These are phyloP conservation scores for Uloborus diversus DNA, from an alignment of 1,140 invertebrate genomes.

Conservation along the genomic window DNA sequence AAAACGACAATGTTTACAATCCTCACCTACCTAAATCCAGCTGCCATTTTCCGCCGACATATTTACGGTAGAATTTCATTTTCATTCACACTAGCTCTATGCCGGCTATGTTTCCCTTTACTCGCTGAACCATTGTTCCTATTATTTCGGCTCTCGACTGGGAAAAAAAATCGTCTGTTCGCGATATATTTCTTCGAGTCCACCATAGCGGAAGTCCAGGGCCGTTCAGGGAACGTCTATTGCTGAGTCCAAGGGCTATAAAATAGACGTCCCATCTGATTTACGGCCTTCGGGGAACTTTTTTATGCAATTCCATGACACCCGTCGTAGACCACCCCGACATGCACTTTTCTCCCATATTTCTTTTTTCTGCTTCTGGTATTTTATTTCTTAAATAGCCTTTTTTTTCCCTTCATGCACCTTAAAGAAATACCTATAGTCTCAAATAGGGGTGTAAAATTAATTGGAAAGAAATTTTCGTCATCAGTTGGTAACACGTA, in stretches of 20 bases:
- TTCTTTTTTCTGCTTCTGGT: neutral
- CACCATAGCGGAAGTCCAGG: constrained; percentile 41
- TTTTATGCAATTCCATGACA: constrained; percentile 54
- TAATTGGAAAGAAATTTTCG: neutral
- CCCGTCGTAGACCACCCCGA: constrained; percentile 7
- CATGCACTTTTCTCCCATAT: neutral
- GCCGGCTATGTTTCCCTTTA: constrained; percentile 39
- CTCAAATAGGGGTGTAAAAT: neutral
- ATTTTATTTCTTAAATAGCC: neutral
- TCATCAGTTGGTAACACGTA: no score
- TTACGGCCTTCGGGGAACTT: constrained; percentile 30
- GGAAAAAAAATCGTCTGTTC: constrained; percentile 22
- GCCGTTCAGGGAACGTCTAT: constrained; percentile 18
- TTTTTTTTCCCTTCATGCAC: no score
- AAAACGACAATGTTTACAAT: constrained; percentile 7
- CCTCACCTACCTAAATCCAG: neutral
- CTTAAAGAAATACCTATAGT: no score
- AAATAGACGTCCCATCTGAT: constrained; percentile 49
- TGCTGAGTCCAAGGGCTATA: constrained; percentile 42
- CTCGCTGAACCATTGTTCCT: constrained; percentile 42
- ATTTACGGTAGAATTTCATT: constrained; percentile 38
- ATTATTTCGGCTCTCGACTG: constrained; percentile 11
- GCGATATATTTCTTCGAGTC: constrained; percentile 18
- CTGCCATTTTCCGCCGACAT: constrained; percentile 1
- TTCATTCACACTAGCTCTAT: constrained; percentile 15